These are phyloP conservation scores for Tricholauxania praeusta DNA, from an alignment of 2,888 invertebrate genomes.

Conservation along the genomic window DNA sequence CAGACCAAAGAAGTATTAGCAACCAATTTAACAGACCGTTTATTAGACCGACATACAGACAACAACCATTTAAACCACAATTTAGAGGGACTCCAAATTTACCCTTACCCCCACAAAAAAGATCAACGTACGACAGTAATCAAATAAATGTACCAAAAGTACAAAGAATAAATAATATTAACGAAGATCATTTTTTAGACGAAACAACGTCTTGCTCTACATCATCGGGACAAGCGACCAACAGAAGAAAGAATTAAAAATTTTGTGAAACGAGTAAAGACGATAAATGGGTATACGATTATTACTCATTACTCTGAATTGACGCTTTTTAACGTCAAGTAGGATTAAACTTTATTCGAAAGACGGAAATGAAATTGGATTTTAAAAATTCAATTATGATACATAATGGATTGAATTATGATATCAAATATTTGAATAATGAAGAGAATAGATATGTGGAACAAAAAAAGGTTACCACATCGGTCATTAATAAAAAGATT, in stretches of 20 bases:
- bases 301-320: conserved; percentile 28
- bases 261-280: conserved; percentile 30
- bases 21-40: no score
- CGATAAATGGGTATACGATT: conserved; percentile 13
- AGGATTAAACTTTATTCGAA: conserved; percentile 19
- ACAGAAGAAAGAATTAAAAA: background rate
- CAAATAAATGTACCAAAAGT: no score
- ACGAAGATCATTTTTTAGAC: conserved; percentile 20
- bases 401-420: no score
- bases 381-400: background rate
- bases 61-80: no score
- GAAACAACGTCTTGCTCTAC: background rate
- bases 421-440: no score
- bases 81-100: no score
- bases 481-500: no score
- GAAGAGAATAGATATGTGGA: no score
- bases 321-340: conserved; percentile 31
- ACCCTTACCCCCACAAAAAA: no score
- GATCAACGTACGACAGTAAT: no score
- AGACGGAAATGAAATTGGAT: background rate
- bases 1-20: background rate
- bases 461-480: no score
- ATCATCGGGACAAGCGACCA: background rate
- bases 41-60: no score
- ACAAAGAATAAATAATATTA: conserved; percentile 28